Evolutionary conservation across 1,140 invertebrate genomes (phyloP), one percentile per base, ranked within the genome.

Genomic region (Hycleus phaleratus): DNA sequence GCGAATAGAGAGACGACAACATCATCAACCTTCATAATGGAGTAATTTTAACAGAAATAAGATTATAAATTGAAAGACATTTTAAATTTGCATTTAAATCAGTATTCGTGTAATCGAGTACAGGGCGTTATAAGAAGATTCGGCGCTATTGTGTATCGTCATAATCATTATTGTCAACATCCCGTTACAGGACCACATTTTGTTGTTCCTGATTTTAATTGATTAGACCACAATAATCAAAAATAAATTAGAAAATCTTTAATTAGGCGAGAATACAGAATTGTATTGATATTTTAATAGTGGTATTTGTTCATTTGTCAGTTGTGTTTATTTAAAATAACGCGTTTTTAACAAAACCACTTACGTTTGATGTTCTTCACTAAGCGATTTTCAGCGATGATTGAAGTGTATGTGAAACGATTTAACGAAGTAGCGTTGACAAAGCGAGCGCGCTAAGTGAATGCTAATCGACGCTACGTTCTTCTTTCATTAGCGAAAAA

Each of bases 51-150:
- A 68, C 66, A 68, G 68, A 67, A 71, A 69, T 69, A 71, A 71
- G 69, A 71, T 71, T 71, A 71, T 69, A 69, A 71, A 71, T 71
- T 71, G 69, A 71, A 71, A 71, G 66, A 69, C 69, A 71, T 69
- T 68, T 71, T 69, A 67, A 67, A 67, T 67, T 71, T 71, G 69
- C 69, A 71, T 69, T 71, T 71, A 71, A 71, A 71, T 71, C 67
- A 71, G 66, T 66, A 67, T 67, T 62, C 62, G 62, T 69, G 68
- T 69, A 70, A 70, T 70, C 65, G 64, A 67, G 61, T 61, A 59
- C 60, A 62, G 60, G 18, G 59, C 61, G 49, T 42, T 55, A 44
- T 46, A 32, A 32, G 52, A 46, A 46, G 52, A 42, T 55, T 55
- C 46, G 45, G 39, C 52, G 52, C 40, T 42, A 3, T 42, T 7